phyloP scores from a whole-genome alignment of 2,113 vertebrate species.

The Alectura lathami region DNA sequence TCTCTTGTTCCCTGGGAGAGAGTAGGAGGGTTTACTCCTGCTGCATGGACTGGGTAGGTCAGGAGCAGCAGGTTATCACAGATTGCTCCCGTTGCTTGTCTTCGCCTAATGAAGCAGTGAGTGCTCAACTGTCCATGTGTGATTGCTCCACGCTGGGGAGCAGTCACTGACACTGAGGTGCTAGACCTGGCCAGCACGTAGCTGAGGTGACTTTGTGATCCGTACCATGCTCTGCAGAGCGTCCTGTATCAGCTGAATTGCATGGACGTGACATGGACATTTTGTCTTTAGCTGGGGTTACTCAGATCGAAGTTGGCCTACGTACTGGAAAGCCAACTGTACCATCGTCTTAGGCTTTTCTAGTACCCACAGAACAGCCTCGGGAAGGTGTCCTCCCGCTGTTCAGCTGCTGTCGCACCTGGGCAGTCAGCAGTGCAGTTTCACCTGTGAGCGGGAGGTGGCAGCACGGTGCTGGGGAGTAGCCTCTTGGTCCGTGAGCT shows the following conservation, averaged over 20 bases:
- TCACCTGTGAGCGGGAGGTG: conserved; percentile 31
- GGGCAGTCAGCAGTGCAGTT: not conserved
- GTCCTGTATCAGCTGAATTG: not conserved
- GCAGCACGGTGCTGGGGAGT: conserved; percentile 29
- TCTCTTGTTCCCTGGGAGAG: not conserved
- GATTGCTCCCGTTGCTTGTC: not conserved
- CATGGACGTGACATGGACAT: rapidly evolving
- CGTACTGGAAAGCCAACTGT: not conserved
- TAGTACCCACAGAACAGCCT: not conserved
- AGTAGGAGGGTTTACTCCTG: not conserved
- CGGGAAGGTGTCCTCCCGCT: not conserved
- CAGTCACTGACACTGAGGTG: rapidly evolving
- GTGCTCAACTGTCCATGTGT: not conserved
- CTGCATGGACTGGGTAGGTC: not conserved
- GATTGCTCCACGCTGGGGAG: rapidly evolving
- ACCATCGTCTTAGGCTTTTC: not conserved
- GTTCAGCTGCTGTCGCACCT: rapidly evolving
- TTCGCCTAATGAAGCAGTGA: not conserved
- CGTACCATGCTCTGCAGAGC: not conserved
- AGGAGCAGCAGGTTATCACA: not conserved
- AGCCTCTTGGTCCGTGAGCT: not conserved
- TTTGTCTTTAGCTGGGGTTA: not conserved
- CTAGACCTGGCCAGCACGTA: not conserved
- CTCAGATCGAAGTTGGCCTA: not conserved
- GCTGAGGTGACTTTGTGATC: not conserved